These are phyloP conservation scores for Datnioides undecimradiatus DNA, from an alignment of 2,113 vertebrate species.

Conservation along the genomic window DNA sequence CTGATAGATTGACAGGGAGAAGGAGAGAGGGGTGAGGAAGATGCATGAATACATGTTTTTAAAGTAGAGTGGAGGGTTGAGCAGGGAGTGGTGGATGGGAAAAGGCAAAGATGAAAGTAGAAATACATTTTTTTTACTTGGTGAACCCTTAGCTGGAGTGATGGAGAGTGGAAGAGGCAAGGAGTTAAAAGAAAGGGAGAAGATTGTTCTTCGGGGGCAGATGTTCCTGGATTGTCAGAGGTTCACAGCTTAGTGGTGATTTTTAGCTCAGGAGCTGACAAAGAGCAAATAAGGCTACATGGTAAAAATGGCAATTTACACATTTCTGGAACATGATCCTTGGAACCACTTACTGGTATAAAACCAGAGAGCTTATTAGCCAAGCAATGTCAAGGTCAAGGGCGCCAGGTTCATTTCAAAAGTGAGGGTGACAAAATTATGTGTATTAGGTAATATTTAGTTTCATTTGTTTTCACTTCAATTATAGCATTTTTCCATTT, in stretches of 20 bases:
- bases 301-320: background rate
- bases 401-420: no score
- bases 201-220: background rate
- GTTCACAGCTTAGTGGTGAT: background rate
- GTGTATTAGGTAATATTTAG: no score
- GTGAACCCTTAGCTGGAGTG: background rate
- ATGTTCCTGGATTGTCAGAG: background rate
- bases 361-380: background rate
- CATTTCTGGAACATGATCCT: background rate
- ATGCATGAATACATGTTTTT: slow-evolving; percentile 43
- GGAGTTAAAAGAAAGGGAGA: background rate
- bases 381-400: background rate
- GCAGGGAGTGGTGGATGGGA: slow-evolving; percentile 3
- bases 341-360: background rate
- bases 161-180: background rate
- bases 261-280: background rate
- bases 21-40: slow-evolving; percentile 1
- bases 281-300: background rate
- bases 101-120: slow-evolving; percentile 24
- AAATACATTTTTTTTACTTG: slow-evolving; percentile 39
- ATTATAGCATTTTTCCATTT: no score
- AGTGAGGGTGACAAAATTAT: no score
- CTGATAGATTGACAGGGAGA: slow-evolving; percentile 17
- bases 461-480: no score
- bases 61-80: slow-evolving; percentile 11